These are phyloP conservation scores for Thalpophila matura DNA, from an alignment of 2,888 invertebrate genomes.

Conservation along the genomic window DNA sequence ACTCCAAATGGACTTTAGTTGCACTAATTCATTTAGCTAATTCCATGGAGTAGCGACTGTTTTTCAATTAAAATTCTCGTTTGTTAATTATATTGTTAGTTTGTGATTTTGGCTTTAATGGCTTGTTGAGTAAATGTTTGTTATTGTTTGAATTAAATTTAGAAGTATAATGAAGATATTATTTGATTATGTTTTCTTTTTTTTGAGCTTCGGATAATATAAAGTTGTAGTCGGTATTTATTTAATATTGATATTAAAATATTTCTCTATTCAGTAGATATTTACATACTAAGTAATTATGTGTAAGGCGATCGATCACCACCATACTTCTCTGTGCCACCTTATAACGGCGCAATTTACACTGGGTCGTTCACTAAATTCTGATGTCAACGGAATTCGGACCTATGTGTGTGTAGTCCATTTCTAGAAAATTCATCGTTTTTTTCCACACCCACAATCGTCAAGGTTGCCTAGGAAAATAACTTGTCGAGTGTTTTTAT, in stretches of 20 bases:
- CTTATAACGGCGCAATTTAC: no score
- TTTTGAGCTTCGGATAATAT: constrained; percentile 12
- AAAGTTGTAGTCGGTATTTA: background rate
- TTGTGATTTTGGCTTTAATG: constrained; percentile 19
- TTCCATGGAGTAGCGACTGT: constrained; percentile 28
- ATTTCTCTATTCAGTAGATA: no score
- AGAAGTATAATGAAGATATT: background rate
- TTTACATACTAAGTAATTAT: no score
- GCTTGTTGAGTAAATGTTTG: constrained; percentile 9
- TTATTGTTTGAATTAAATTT: constrained; percentile 30
- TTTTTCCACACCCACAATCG: no score
- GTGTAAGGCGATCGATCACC: no score
- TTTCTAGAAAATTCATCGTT: no score
- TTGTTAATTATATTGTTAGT: constrained; percentile 13
- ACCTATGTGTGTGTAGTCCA: no score
- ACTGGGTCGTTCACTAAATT: no score
- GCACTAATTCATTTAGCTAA: constrained; percentile 47
- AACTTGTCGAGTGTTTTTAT: no score
- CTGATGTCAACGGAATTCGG: no score
- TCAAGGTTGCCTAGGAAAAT: no score
- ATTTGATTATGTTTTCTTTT: constrained; percentile 1
- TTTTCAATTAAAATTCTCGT: constrained; percentile 38
- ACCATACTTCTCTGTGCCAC: no score
- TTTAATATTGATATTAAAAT: background rate
- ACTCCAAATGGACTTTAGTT: constrained; percentile 26